A percentile compares a stretch with the other conserved stretches of the same genome.
These are phyloP conservation scores for Berghia stephanieae DNA, from an alignment of 1,140 invertebrate species.

Conservation along the genomic window DNA sequence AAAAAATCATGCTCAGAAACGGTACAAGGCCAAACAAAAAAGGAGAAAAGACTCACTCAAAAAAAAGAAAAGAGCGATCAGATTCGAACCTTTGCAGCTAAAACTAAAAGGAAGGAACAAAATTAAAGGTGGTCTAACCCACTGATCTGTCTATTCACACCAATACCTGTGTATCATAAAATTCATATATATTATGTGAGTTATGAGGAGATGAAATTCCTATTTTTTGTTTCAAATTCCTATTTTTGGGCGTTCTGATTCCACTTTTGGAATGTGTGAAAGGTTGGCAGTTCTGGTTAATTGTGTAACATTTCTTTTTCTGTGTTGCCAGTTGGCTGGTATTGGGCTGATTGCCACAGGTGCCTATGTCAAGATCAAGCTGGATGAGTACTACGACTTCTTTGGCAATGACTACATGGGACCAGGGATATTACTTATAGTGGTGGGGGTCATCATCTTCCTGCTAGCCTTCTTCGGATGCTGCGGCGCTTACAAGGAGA, in stretches of 20 bases:
- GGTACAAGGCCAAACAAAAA: no score
- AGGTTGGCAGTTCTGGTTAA: background rate
- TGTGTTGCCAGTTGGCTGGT: conserved; percentile 57
- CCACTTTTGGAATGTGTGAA: background rate
- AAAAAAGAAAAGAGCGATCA: no score
- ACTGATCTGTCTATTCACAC: background rate
- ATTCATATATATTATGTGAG: background rate
- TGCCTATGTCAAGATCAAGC: conserved; percentile 58
- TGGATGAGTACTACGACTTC: conserved; percentile 59
- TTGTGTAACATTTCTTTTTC: background rate
- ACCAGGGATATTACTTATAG: conserved; percentile 62
- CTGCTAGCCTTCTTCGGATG: conserved; percentile 65
- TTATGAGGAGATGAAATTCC: background rate
- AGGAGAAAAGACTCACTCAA: no score
- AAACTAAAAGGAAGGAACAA: no score
- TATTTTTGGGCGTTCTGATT: background rate
- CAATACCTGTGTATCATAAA: background rate
- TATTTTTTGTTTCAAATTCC: background rate
- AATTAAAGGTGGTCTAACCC: no score
- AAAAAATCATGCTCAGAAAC: no score
- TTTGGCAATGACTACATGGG: conserved; percentile 56
- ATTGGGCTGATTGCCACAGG: conserved; percentile 61
- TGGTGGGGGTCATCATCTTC: conserved; percentile 65
- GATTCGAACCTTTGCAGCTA: no score
- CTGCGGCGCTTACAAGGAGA: conserved; percentile 64